These are phyloP conservation scores for Brachionus plicatilis DNA, from an alignment of 1,140 invertebrate genomes.

Conservation along the genomic window DNA sequence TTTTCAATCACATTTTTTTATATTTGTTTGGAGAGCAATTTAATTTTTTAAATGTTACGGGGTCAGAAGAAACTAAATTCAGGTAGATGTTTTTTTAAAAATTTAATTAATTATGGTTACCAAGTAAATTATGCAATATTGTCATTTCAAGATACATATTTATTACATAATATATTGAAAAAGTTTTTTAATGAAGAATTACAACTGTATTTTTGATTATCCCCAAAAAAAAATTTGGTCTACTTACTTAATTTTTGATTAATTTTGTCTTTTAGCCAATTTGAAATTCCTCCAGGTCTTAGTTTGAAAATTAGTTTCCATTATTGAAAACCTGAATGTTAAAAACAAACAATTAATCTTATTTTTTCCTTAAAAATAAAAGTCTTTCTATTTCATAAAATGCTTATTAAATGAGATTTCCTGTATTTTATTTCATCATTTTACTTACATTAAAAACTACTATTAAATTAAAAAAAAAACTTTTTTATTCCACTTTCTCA, in stretches of 20 bases:
- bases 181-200: not conserved
- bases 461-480: too few relatives aligned
- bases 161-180: not conserved
- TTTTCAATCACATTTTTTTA: too few relatives aligned
- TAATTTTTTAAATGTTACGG: not conserved
- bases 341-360: not conserved
- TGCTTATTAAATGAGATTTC: not conserved
- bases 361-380: not conserved
- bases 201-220: not conserved
- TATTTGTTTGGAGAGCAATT: not conserved
- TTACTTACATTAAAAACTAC: not conserved
- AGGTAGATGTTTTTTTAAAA: not conserved
- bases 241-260: not conserved
- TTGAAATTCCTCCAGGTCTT: not conserved
- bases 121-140: conserved; percentile 9
- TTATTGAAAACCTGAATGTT: not conserved
- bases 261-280: not conserved
- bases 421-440: not conserved
- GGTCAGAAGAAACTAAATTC: not conserved
- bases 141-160: not conserved
- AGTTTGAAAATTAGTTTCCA: not conserved
- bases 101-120: not conserved
- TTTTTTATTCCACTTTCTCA: not conserved
- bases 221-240: not conserved
- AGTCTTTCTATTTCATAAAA: not conserved